These are phyloP conservation scores for Platynereis dumerilii DNA, from an alignment of 2,888 invertebrate genomes.

Conservation along the genomic window DNA sequence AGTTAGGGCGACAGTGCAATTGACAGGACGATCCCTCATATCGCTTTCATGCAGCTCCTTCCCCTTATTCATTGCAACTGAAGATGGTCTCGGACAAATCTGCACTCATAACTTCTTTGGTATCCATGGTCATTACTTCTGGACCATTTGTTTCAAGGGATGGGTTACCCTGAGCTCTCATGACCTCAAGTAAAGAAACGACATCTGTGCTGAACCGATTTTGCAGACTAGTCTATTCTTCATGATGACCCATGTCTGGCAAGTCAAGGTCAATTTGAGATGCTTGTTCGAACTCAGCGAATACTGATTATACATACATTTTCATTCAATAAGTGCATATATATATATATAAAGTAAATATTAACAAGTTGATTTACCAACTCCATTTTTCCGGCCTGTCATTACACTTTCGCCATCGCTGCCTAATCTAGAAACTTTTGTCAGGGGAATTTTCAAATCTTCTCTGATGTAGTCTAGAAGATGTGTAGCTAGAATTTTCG, in stretches of 20 bases:
- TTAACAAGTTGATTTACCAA: no score
- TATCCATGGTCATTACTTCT: background rate
- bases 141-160: background rate
- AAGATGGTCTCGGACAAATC: background rate
- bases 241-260: background rate
- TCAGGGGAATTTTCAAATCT: no score
- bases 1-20: no score
- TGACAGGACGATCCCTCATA: no score
- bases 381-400: no score
- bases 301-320: no score
- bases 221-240: background rate
- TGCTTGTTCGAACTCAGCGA: background rate
- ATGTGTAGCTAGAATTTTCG: no score
- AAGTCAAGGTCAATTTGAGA: background rate
- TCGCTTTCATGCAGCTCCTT: background rate
- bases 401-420: no score
- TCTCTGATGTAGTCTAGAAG: no score
- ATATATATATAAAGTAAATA: no score
- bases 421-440: no score
- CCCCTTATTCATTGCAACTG: background rate
- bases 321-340: no score
- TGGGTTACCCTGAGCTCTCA: background rate
- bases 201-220: background rate
- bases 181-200: background rate
- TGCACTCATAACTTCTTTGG: slow-evolving; percentile 1